Conservation (phyloP, 2,797 vertebrate genomes). For the Rhinatrema bivittatum region DNA sequence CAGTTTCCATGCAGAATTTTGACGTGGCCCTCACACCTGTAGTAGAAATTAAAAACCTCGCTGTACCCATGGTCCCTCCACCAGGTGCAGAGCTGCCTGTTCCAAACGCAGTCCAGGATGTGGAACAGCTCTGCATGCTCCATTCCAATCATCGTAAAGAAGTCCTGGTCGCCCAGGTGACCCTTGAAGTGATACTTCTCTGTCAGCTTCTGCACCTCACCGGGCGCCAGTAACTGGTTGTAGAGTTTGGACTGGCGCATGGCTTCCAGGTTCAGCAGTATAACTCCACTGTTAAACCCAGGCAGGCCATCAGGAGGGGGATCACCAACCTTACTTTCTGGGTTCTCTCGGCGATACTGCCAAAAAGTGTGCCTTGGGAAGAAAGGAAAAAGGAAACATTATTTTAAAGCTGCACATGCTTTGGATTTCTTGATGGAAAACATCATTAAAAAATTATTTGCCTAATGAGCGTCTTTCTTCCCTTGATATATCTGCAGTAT, state of each 20-base stretch:
- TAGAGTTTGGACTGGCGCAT: constrained; percentile 85
- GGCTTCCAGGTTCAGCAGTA: constrained; percentile 80
- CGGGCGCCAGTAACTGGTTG: constrained; percentile 73
- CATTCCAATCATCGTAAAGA: constrained; percentile 96
- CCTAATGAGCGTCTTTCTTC: too few species aligned
- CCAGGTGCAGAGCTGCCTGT: constrained; percentile 95
- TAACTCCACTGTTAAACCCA: constrained; percentile 92
- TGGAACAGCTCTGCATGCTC: constrained; percentile 87
- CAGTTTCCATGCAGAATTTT: constrained; percentile 93
- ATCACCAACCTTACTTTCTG: constrained; percentile 74
- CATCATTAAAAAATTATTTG: too few species aligned
- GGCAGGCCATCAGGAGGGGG: constrained; percentile 84
- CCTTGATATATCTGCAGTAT: too few species aligned
- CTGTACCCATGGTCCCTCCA: constrained; percentile 91
- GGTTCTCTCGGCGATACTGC: constrained; percentile 93
- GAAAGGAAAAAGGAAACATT: not conserved
- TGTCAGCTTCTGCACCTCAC: constrained; percentile 67
- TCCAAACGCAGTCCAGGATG: constrained; percentile 84
- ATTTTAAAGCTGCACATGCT: too few species aligned
- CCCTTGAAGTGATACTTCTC: constrained; percentile 88
- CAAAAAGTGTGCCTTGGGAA: constrained; percentile 85
- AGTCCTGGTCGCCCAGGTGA: constrained; percentile 95
- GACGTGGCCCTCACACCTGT: constrained; percentile 72
- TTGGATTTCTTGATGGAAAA: too few species aligned
- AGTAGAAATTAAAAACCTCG: constrained; percentile 83